Base-by-base conservation (phyloP, 1,140 invertebrate genomes). In the Ips nitidus region DNA sequence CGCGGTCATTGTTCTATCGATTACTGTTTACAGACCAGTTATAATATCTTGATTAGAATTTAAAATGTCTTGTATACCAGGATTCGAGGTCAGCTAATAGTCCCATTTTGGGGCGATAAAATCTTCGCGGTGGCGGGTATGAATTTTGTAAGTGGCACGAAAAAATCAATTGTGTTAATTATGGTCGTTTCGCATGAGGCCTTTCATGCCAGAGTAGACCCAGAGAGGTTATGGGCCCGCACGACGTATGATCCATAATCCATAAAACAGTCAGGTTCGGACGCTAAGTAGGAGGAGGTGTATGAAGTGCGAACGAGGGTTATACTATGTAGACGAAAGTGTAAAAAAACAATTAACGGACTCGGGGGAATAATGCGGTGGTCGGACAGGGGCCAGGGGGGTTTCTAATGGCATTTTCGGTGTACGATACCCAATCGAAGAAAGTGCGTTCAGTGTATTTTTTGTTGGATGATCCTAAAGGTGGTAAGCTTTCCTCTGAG, bases 11-110 rank as follows among this genome's bases (percentile, higher is more conserved):
- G 52, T 55, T 55, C 52, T 55, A 38, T 55, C 37, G 8, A 55
- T 55, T 55, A 38, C 52, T 36, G 36, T 38, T 22, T 55, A 38
- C 37, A 55, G 7, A 36, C 52, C 8, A 38, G 52, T 55, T 55
- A 38, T 50, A 50, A 50, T 55, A 55, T 55, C 52, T 55, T n/a
- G 52, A 55, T 36, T 55, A 55, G 52, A 55, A 55, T 55, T 55
- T 55, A 36, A 55, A 55, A 36, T 55, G 52, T 55, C 52, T 55
- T n/a, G 52, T 7, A 55, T 55, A 55, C 37, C 5, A 55, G 6
- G 7, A 50, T 50, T 50, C 45, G 45, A 50, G 45, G 45, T 50
- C 45, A 50, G 45, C 22, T 50, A 50, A 50, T 50, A 50, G 45
- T 50, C 45, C 45, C 22, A 50, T 50, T 50, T 50, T 50, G 7